Conservation (phyloP, 2,797 vertebrate genomes). For the Myotis daubentonii region DNA sequence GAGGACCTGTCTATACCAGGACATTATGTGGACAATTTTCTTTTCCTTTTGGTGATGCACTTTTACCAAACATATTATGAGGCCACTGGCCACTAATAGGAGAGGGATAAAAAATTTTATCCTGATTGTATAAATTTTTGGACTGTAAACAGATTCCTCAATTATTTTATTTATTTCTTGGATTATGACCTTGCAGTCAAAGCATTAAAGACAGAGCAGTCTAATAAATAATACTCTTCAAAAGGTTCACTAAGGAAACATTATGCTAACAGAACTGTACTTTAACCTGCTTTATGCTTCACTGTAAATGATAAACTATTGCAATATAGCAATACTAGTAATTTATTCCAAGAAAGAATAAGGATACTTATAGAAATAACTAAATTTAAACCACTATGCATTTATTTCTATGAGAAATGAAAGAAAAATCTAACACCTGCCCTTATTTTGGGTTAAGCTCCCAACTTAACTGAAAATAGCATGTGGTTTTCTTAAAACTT, state of each 20-base stretch:
- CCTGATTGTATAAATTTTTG: constrained; percentile 44
- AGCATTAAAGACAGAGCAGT: neutral
- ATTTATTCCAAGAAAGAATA: neutral
- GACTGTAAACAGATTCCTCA: neutral
- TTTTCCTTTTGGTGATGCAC: constrained; percentile 5
- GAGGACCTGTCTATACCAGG: neutral
- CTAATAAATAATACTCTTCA: neutral
- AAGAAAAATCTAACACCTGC: constrained; percentile 52
- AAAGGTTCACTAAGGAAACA: neutral
- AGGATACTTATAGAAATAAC: constrained; percentile 4
- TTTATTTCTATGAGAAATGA: constrained; percentile 50
- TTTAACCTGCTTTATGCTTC: neutral
- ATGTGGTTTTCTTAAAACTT: constrained; percentile 52
- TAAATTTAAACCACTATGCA: neutral
- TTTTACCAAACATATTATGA: constrained; percentile 41
- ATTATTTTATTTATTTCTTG: neutral
- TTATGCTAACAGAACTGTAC: neutral
- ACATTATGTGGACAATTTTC: neutral
- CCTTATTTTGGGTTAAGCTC: constrained; percentile 60
- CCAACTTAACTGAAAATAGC: constrained; percentile 51
- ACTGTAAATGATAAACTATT: constrained; percentile 13
- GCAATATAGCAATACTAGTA: neutral
- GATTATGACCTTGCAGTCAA: neutral
- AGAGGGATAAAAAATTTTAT: constrained; percentile 39
- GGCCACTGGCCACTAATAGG: neutral